Percentiles rank a stretch among this genome's conserved stretches.
These are phyloP conservation scores for Shargacucullia verbasci DNA, from an alignment of 2,888 invertebrate species.

Conservation along the genomic window DNA sequence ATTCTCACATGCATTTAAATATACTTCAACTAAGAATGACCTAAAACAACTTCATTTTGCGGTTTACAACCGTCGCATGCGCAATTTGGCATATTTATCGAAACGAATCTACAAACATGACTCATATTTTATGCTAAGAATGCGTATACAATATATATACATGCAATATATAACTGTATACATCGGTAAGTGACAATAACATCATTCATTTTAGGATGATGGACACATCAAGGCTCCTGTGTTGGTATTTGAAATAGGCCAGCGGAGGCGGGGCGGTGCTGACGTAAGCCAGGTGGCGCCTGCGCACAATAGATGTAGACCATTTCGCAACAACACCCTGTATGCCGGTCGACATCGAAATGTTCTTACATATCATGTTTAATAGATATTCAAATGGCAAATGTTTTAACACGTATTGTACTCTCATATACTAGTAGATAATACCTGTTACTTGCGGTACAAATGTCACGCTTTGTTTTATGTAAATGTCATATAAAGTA, in stretches of 20 bases:
- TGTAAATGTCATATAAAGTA: conserved; percentile 26
- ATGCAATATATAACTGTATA: no score
- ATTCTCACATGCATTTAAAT: conserved; percentile 30
- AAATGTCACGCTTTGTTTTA: conserved; percentile 49
- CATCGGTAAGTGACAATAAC: conserved; percentile 58
- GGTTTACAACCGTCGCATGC: conserved; percentile 15
- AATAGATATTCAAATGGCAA: conserved; percentile 59
- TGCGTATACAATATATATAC: conserved; percentile 38
- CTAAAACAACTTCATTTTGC: conserved; percentile 35
- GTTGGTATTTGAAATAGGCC: conserved; percentile 45
- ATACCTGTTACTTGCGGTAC: conserved; percentile 30
- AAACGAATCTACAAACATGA: conserved; percentile 26
- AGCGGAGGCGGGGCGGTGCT: conserved; percentile 40
- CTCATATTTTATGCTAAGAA: conserved; percentile 50
- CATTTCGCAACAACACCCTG: conserved; percentile 68
- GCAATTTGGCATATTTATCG: conserved; percentile 25
- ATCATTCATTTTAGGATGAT: conserved; percentile 69
- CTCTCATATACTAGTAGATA: conserved; percentile 19
- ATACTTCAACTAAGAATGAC: conserved; percentile 27
- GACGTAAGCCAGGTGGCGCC: conserved; percentile 47
- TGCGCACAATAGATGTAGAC: conserved; percentile 62
- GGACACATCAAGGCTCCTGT: conserved; percentile 77
- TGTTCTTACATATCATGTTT: conserved; percentile 50
- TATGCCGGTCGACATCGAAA: conserved; percentile 65
- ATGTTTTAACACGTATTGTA: conserved; percentile 56